Conservation (phyloP, 2,888 invertebrate species). For the Trilocha varians region DNA sequence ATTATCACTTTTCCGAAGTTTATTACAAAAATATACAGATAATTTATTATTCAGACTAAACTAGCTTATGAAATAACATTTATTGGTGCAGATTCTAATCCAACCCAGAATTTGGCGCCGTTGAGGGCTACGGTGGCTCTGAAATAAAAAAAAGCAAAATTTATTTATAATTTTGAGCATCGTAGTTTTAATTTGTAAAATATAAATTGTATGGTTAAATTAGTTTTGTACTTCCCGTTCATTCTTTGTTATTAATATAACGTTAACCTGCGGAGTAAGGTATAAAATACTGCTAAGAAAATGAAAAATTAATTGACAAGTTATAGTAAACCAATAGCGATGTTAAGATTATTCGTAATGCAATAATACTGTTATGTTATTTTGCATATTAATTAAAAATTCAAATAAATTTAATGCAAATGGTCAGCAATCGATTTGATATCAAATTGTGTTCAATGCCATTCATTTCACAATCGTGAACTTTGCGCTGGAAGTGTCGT, state of each 20-base stretch:
- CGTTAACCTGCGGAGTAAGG: no score
- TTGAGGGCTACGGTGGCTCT: conserved; percentile 80
- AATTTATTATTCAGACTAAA: conserved; percentile 9
- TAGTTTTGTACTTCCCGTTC: no score
- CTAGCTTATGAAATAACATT: conserved; percentile 52
- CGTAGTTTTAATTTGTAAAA: no score
- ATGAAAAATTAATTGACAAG: no score
- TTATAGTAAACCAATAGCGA: no score
- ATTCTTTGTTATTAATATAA: no score
- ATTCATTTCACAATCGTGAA: conserved; percentile 9
- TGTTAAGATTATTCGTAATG: conserved; percentile 8
- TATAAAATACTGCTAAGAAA: no score
- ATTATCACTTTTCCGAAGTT: no score
- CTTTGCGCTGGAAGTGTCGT: conserved; percentile 7
- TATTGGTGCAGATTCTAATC: conserved; percentile 75
- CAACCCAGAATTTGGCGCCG: conserved; percentile 82
- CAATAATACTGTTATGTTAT: not conserved
- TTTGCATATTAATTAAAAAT: not conserved
- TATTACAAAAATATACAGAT: not conserved
- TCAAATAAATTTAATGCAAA: not conserved
- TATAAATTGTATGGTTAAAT: no score
- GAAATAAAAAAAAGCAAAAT: conserved; percentile 54
- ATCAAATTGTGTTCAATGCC: conserved; percentile 3
- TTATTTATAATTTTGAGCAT: no score
- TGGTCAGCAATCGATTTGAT: not conserved